Base-by-base conservation (phyloP, 2,888 invertebrate genomes). In the Caenorhabditis virilis region DNA sequence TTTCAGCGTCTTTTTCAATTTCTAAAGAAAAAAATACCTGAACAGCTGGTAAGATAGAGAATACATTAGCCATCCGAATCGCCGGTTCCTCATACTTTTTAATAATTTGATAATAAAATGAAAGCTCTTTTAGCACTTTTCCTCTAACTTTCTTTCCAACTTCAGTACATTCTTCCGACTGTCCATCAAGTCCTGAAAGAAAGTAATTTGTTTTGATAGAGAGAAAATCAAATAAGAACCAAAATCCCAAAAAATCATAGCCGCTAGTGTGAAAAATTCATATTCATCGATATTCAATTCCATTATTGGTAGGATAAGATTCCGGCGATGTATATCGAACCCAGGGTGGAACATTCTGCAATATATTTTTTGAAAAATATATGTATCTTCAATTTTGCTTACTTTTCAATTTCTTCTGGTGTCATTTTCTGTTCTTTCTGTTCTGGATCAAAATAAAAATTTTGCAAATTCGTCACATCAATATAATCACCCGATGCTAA, bases 241-340 rank as follows among this genome's bases (percentile, higher is more conserved):
- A 18, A 58, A 64, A 47, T 64, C 64, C 64, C 64, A 64, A 16
- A 64, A 51, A 13, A 58, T 18, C 5, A 58, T 20, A 4, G 64
- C 53, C 41, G 54, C 50, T 0, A 64, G 50, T 0, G 55, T 47
- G 39, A 64, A 64, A 20, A 64, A 45, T 27, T 64, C 64, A 45
- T 50, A 48, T 2, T 54, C 58, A 16, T 64, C 64, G 2, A 58
- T 27, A 13, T 58, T 58, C 7, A 58, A 53, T 27, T 41, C 27
- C 25, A 46, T 50, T 54, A 64, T 54, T 22, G 54, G 58, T 4
- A 45, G 33, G 15, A 58, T 51, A 2, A 58, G 26, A 9, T 26
- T 18, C n/a, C 54, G 52, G 3, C 58, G 53, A 36, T 58, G 41
- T 22, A 54, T 23, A 3, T 64, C 58, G 46, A 64, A 58, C 1